Percentiles rank a stretch among this genome's conserved stretches.
phyloP scores from a whole-genome alignment of 2,113 vertebrate genomes.

The Scolopax mira region DNA sequence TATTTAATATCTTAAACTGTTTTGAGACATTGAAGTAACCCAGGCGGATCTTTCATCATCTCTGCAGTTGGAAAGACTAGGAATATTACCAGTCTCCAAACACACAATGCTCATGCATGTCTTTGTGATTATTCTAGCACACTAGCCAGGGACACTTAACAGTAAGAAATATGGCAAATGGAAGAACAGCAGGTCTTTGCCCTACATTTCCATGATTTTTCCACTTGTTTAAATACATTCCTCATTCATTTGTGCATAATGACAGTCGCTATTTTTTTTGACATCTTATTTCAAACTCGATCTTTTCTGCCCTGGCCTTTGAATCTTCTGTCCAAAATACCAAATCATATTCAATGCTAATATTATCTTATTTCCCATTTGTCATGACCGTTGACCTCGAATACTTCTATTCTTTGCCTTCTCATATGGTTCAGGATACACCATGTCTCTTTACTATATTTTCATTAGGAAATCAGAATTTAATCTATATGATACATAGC shows the following conservation, averaged over 20 bases:
- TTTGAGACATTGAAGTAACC: background rate
- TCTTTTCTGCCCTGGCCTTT: background rate
- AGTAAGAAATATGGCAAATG: background rate
- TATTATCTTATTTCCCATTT: background rate
- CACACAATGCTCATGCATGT: accelerated
- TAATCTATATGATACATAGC: background rate
- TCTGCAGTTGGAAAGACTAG: background rate
- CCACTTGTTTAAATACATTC: background rate
- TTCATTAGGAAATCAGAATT: background rate
- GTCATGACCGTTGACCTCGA: background rate
- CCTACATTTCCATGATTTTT: background rate
- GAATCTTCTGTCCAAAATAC: background rate
- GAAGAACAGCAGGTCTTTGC: background rate
- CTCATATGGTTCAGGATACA: background rate
- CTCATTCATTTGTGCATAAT: background rate
- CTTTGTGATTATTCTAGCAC: background rate
- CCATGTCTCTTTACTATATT: background rate
- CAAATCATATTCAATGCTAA: background rate
- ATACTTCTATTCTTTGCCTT: background rate
- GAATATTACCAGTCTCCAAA: background rate
- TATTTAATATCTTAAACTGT: background rate
- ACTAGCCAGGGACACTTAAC: background rate
- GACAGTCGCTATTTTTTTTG: background rate
- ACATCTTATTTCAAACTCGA: background rate
- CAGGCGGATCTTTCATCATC: background rate